Percentiles rank a stretch among this genome's conserved stretches.
Conservation (phyloP, 2,888 invertebrate genomes). For the Heliconius charithonia region DNA sequence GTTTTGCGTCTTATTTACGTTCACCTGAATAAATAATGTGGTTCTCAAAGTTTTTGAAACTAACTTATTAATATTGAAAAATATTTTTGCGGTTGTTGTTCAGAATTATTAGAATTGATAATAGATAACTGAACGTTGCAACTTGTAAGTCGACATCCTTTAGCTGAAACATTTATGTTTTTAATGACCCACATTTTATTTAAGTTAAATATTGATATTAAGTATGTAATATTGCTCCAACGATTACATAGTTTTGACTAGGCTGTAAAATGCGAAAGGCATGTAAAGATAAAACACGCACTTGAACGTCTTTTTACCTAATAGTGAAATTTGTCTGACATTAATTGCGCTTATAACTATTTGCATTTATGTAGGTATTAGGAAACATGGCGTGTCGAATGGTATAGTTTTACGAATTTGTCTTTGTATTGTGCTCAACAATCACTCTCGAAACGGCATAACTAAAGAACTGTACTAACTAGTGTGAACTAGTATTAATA, state of each 20-base stretch:
- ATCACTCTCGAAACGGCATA: background rate
- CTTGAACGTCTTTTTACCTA: no score
- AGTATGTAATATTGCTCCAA: no score
- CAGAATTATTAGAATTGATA: background rate
- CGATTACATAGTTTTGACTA: no score
- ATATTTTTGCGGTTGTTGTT: background rate
- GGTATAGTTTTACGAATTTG: no score
- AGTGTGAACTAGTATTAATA: background rate
- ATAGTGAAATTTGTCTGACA: background rate
- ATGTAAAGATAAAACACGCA: no score
- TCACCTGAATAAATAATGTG: constrained; percentile 30
- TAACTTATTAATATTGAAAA: background rate
- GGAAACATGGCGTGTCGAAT: no score
- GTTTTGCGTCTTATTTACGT: constrained; percentile 3
- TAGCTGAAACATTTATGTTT: no score
- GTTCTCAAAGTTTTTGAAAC: constrained; percentile 1
- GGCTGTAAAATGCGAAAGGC: no score
- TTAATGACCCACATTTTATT: no score
- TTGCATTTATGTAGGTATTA: background rate
- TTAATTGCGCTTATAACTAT: background rate
- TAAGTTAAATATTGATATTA: no score
- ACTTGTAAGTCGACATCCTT: no score
- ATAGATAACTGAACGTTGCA: no score
- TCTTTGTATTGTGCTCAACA: background rate
- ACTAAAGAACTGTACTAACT: background rate